Evolutionary conservation across 2,797 vertebrate species (phyloP).

Genomic region (Odontamblyopus rebecca): DNA sequence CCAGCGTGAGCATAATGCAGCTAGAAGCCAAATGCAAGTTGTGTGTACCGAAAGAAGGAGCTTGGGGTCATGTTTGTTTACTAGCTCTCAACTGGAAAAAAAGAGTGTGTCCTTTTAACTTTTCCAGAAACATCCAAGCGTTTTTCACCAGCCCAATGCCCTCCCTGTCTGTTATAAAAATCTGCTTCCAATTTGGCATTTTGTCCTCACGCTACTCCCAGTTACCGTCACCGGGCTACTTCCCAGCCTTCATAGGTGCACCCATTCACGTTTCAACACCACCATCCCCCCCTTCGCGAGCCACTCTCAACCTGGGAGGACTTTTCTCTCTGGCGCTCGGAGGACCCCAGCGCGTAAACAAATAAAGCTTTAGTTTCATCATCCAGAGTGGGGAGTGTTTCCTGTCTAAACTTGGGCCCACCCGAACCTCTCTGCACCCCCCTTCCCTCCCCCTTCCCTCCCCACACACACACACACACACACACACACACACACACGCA

Average conservation of each 20-base stretch:
- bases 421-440: slow-evolving; percentile 7
- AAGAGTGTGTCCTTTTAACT: background rate
- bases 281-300: slow-evolving; percentile 41
- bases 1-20: background rate
- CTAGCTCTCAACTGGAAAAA: background rate
- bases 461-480: slow-evolving; percentile 56
- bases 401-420: slow-evolving; percentile 60
- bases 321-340: slow-evolving; percentile 61
- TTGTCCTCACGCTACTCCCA: slow-evolving; percentile 19
- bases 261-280: slow-evolving; percentile 62
- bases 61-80: slow-evolving; percentile 1
- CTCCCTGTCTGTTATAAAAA: background rate
- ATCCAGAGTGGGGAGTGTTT: slow-evolving; percentile 76
- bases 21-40: background rate
- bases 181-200: background rate
- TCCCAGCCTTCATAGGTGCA: slow-evolving; percentile 43
- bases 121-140: slow-evolving; percentile 4
- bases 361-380: slow-evolving; percentile 79
- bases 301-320: slow-evolving; percentile 47
- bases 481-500: slow-evolving; percentile 62
- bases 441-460: slow-evolving; percentile 3
- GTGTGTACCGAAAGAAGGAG: background rate
- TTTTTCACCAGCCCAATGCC: background rate
- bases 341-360: slow-evolving; percentile 73
- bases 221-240: slow-evolving; percentile 22